These are phyloP conservation scores for Aldrovandia affinis DNA, from an alignment of 2,797 vertebrate species.

Conservation along the genomic window DNA sequence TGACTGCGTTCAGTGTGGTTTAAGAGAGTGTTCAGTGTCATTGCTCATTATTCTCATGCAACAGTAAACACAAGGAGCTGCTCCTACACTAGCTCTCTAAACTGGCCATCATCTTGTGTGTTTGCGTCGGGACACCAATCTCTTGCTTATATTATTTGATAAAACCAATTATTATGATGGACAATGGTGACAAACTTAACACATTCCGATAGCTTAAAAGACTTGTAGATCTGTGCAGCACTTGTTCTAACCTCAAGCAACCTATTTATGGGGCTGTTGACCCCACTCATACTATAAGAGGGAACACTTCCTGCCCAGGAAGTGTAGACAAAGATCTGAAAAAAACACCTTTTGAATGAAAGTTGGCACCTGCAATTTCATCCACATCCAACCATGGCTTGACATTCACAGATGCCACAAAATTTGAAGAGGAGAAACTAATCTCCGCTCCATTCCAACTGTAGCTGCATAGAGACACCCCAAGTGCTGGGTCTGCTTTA, in stretches of 20 bases:
- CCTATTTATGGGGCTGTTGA: neutral
- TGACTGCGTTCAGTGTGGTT: neutral
- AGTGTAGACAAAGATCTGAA: neutral
- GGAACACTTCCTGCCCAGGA: neutral
- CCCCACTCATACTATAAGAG: neutral
- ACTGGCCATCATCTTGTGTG: neutral
- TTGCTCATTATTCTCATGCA: neutral
- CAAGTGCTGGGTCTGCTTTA: neutral
- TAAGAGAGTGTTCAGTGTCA: neutral
- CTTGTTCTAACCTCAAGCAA: neutral
- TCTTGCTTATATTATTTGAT: neutral
- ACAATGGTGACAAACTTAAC: neutral
- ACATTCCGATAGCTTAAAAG: neutral
- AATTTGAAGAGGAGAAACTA: neutral
- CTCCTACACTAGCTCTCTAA: neutral
- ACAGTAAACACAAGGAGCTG: neutral
- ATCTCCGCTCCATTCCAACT: neutral
- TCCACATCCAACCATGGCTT: neutral
- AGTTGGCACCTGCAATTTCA: neutral
- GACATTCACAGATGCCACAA: neutral
- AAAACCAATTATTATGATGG: neutral
- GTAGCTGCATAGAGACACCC: neutral
- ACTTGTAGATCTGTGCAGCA: neutral
- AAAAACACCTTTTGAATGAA: neutral
- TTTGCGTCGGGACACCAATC: neutral